Base-by-base conservation (phyloP, 2,888 invertebrate species). In the Ectemnius lituratus region DNA sequence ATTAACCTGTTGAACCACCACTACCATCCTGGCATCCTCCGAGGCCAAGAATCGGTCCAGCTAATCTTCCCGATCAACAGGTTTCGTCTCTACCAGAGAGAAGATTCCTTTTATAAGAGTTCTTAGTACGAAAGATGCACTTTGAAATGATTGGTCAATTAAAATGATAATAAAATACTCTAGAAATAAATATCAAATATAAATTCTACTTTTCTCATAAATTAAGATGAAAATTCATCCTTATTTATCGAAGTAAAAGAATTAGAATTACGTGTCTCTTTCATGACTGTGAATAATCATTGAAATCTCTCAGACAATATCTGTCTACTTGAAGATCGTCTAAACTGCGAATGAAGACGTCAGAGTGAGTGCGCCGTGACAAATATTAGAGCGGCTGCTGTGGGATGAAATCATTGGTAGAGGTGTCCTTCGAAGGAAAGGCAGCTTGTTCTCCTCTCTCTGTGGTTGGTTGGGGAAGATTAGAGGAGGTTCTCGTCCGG, bases 401-500 rank as follows among this genome's bases (percentile, higher is more conserved):
- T n/a, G 49, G 37, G 65, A 78, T 59, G 77, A 73, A 73, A 77
- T 64, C 66, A 20, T 73, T 62, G 61, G 46, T 20, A 23, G 27
- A 59, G 18, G 60, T 57, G 57, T 70, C 66, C 58, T 37, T 16
- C 16, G 52, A 62, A 57, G 57, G 73, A 67, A 68, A 72, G 59
- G 52, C 3, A 6, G 5, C 46, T 46, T 27, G 56, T 14, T 60
- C 62, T 60, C 56, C 46, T 72, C 74, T 52, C 16, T 72, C 74
- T 52, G 1, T 14, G n/a, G 5, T 13, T 52, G n/a, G 8, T 16
- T 52, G 14, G 16, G 16, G 69, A 74, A 84, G 84, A 84, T 84
- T 78, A 81, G 81, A 83, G 75, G 78, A 64, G 78, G 81, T 80
- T 79, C 82, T 84, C 82, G 73, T 81, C 81, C 84, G 84, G 83